Evolutionary conservation across 2,888 invertebrate genomes (phyloP), one percentile per base, ranked within the genome.

Genomic region (Tanytarsus gracilentus): DNA sequence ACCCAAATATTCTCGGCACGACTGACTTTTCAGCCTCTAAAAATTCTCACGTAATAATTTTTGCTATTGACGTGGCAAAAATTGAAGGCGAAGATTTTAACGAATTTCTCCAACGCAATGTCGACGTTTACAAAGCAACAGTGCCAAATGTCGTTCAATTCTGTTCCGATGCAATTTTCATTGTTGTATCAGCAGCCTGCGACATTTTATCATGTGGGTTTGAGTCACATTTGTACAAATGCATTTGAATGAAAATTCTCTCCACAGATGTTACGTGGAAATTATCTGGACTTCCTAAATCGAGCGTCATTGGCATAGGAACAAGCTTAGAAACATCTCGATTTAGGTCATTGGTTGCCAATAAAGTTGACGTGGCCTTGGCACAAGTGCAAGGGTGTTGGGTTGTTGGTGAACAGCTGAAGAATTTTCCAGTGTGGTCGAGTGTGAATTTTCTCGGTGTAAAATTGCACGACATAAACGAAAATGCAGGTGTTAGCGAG

Each of bases 401-500:
- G 82, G 88, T 95, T 67, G 91, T 95, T 68, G 95, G 95, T 26
- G 95, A 95, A 70, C 95, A 95, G 95, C 95, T 1, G 95, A 95
- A 68, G 61, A 88, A 88, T 65, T 89, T 94, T 63, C 87, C 93
- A 7, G 88, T 95, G 1, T 95, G 94, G 94, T 93, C 93, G 1
- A 90, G 91, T 9, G 92, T 93, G 21, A 94, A 93, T 72, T 82
- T 95, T 44, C 93, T 91, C 6, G 95, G 94, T 6, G 91, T 93
- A 0, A 80, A 86, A 3, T 77, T 94, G 61, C 79, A 82, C 64
- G 90, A 91, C 65, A 69, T 94, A 29, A 85, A 89, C 70, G 84
- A 86, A 18, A 74, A 78, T 44, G 77, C 90, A 61, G 92, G 92
- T 36, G 79, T 82, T 0, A 77, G 78, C 0, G 74, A 27, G 92